Conservation (phyloP, 2,888 invertebrate species). For the Chelonus formosanus region DNA sequence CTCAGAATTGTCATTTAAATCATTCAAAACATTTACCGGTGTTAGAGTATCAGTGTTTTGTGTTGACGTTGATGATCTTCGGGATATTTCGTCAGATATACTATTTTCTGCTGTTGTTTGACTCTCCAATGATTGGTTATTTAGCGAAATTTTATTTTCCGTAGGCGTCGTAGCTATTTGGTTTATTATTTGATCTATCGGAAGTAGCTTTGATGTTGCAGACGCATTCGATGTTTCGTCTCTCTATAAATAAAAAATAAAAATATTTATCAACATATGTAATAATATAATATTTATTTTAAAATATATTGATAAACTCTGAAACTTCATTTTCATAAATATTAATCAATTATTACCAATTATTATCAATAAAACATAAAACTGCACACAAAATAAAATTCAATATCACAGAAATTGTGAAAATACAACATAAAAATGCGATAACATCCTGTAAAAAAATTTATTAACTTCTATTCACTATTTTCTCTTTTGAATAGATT, state of each 20-base stretch:
- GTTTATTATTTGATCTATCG: conserved; percentile 62
- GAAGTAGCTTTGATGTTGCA: conserved; percentile 60
- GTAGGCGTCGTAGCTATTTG: conserved; percentile 55
- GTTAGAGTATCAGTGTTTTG: conserved; percentile 61
- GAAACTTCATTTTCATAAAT: no score
- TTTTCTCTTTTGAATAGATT: no score
- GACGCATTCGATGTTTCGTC: conserved; percentile 64
- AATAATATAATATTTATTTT: no score
- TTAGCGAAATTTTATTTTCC: conserved; percentile 46
- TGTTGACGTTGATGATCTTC: conserved; percentile 61
- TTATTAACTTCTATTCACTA: no score
- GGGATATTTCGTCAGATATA: conserved; percentile 55
- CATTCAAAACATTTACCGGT: conserved; percentile 56
- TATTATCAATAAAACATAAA: no score
- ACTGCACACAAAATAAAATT: no score
- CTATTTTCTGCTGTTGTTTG: conserved; percentile 40
- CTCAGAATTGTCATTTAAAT: conserved; percentile 54
- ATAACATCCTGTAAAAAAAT: no score
- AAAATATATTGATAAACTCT: no score
- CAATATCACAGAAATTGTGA: no score
- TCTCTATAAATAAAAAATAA: conserved; percentile 51
- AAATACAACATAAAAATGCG: no score
- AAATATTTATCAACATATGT: conserved; percentile 17
- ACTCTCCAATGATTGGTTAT: conserved; percentile 44
- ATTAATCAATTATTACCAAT: no score